A percentile compares a stretch with the other conserved stretches of the same genome.
Conservation (phyloP, 2,797 vertebrate genomes). For the Tangara arthus region DNA sequence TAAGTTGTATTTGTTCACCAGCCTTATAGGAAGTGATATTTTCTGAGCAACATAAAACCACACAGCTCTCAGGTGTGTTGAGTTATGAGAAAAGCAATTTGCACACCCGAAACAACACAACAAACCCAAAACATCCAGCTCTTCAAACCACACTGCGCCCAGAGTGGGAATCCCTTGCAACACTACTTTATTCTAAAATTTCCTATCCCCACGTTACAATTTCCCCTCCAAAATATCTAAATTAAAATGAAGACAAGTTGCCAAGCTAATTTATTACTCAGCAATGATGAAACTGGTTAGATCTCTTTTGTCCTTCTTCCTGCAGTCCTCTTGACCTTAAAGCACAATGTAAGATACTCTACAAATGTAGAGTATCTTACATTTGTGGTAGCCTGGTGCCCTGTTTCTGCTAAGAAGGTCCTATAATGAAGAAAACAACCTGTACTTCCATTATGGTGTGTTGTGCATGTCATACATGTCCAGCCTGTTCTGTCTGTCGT, state of each 20-base stretch:
- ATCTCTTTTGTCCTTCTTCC: neutral
- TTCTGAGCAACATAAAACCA: neutral
- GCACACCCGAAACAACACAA: neutral
- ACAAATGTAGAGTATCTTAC: neutral
- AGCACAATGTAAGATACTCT: neutral
- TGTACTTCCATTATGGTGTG: neutral
- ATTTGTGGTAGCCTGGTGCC: neutral
- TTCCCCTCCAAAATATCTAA: neutral
- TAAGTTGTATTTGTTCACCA: neutral
- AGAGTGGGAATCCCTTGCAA: neutral
- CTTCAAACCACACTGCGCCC: neutral
- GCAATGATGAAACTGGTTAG: neutral
- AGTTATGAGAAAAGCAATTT: neutral
- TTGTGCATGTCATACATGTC: neutral
- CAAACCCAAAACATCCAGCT: neutral
- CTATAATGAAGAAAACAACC: neutral
- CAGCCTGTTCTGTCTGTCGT: neutral
- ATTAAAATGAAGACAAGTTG: neutral
- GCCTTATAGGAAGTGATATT: neutral
- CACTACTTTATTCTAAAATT: neutral
- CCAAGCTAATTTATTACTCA: neutral
- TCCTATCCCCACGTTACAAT: neutral
- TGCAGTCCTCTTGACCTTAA: neutral
- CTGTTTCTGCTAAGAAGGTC: neutral
- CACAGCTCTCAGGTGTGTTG: neutral